A percentile compares a stretch with the other conserved stretches of the same genome.
These are phyloP conservation scores for Oithona nana DNA, from an alignment of 2,888 invertebrate genomes.

Conservation along the genomic window DNA sequence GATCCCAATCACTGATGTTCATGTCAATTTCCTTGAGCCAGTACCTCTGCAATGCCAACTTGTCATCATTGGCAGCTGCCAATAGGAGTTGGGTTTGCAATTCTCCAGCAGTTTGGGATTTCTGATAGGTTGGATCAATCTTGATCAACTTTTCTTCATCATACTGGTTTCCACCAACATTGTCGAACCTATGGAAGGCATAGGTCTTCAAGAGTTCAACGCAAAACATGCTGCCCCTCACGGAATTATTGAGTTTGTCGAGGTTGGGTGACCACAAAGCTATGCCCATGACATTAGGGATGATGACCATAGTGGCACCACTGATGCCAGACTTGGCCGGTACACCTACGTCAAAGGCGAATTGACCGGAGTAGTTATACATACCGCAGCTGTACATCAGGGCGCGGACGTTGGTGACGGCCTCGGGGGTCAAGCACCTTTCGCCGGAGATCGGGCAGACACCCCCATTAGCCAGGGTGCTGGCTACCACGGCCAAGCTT, in stretches of 20 bases:
- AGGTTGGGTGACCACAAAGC: slow-evolving; percentile 82
- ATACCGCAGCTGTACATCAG: slow-evolving; percentile 85
- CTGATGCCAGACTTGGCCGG: slow-evolving; percentile 43
- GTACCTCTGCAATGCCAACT: not conserved
- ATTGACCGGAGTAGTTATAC: slow-evolving; percentile 75
- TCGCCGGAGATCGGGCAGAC: slow-evolving; percentile 90
- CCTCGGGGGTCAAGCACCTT: slow-evolving; percentile 67
- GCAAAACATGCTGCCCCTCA: slow-evolving; percentile 77
- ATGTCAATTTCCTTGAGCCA: not conserved
- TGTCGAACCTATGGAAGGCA: slow-evolving; percentile 50
- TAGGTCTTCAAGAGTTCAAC: slow-evolving; percentile 72
- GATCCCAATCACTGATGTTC: slow-evolving; percentile 19
- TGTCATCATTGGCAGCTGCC: not conserved
- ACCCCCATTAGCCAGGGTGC: slow-evolving; percentile 88
- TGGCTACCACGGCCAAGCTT: slow-evolving; percentile 76
- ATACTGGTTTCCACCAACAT: not conserved
- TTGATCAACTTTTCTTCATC: no score
- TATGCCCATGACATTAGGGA: slow-evolving; percentile 90
- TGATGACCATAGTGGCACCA: slow-evolving; percentile 73
- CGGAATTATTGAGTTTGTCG: slow-evolving; percentile 70
- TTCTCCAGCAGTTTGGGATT: not conserved
- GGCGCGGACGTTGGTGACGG: slow-evolving; percentile 80
- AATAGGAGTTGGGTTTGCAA: not conserved
- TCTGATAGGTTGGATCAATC: not conserved
- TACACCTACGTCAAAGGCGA: slow-evolving; percentile 60